Conservation (phyloP, 2,797 vertebrate species). For the Falco columbarius region DNA sequence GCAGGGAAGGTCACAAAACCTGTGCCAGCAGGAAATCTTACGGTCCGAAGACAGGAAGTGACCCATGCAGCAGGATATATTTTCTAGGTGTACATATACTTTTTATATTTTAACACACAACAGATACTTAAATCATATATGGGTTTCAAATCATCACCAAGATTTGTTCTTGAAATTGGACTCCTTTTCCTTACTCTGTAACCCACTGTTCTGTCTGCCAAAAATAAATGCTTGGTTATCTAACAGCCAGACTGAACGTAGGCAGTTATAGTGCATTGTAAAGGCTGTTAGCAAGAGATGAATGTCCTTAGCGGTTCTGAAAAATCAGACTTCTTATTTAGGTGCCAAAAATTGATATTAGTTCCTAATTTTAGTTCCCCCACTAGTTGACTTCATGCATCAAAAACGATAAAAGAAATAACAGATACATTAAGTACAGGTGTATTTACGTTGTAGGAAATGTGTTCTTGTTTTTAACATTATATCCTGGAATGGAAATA, state of each 20-base stretch:
- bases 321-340: neutral
- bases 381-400: neutral
- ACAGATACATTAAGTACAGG: neutral
- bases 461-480: neutral
- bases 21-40: neutral
- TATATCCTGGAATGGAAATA: neutral
- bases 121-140: neutral
- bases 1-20: neutral
- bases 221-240: conserved; percentile 38
- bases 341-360: neutral
- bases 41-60: neutral
- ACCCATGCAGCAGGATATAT: neutral
- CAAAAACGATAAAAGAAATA: neutral
- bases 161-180: neutral
- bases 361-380: conserved; percentile 14
- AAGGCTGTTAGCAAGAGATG: neutral
- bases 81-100: rapidly evolving
- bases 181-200: neutral
- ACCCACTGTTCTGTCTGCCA: neutral
- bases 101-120: neutral
- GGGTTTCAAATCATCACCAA: neutral
- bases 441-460: neutral
- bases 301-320: neutral
- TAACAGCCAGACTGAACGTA: conserved; percentile 57
- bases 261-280: neutral